phyloP scores from a whole-genome alignment of 2,113 vertebrate genomes.

The Phaetusa simplex region DNA sequence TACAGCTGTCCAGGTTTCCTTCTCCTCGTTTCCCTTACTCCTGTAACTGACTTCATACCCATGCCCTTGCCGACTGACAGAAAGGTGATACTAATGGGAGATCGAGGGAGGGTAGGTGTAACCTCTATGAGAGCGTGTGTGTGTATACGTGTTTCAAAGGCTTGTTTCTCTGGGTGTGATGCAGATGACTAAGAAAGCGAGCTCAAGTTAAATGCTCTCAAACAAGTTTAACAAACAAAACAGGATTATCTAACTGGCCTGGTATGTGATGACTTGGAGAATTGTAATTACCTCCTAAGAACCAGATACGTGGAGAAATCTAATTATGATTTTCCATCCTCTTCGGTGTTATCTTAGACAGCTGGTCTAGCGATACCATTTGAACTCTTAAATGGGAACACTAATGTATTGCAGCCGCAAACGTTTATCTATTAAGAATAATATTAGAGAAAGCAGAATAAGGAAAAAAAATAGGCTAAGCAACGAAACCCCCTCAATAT shows the following conservation, averaged over 20 bases:
- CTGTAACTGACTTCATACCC: neutral
- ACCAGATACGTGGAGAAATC: slow-evolving; percentile 27
- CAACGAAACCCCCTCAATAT: neutral
- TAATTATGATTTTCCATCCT: slow-evolving; percentile 38
- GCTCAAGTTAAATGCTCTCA: slow-evolving; percentile 13
- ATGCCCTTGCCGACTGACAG: neutral
- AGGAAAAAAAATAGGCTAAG: neutral
- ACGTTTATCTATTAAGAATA: neutral
- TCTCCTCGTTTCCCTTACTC: neutral
- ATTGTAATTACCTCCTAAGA: slow-evolving; percentile 11
- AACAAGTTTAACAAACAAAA: slow-evolving; percentile 65
- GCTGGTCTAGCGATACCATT: neutral
- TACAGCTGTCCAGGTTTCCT: neutral
- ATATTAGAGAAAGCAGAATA: neutral
- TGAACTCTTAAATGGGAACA: slow-evolving; percentile 1
- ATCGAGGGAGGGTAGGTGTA: neutral
- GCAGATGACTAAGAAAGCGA: neutral
- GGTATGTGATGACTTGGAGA: slow-evolving; percentile 28
- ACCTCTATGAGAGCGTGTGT: neutral
- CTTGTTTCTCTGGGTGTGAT: neutral
- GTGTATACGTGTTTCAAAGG: neutral
- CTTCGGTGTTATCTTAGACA: neutral
- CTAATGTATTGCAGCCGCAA: neutral
- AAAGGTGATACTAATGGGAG: neutral
- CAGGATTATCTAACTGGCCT: slow-evolving; percentile 44